Conservation (phyloP, 1,140 invertebrate species). For the Rhopalosiphum padi region DNA sequence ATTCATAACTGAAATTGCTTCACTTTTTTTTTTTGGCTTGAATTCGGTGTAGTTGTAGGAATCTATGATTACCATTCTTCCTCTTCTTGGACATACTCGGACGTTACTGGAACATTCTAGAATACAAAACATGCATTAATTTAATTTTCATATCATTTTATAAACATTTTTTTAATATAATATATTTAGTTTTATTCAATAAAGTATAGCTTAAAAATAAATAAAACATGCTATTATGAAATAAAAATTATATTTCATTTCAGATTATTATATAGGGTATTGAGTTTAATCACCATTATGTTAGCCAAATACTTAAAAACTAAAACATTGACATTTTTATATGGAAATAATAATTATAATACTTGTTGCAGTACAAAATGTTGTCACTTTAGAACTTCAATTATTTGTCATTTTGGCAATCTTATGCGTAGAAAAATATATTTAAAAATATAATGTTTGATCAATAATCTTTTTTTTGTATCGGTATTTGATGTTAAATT, state of each 20-base stretch:
- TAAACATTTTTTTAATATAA: no score
- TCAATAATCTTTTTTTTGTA: no score
- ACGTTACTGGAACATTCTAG: neutral
- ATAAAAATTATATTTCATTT: neutral
- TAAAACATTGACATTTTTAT: neutral
- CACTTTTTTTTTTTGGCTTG: neutral
- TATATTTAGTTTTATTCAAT: no score
- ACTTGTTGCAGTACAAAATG: neutral
- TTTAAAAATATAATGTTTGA: no score
- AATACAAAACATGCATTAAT: neutral
- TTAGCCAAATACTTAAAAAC: neutral
- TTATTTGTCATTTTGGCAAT: no score
- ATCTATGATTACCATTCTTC: neutral
- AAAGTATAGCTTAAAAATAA: no score
- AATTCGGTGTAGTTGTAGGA: neutral
- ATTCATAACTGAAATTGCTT: neutral
- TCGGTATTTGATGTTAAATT: no score
- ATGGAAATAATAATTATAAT: neutral
- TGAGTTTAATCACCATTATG: neutral
- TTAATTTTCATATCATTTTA: neutral
- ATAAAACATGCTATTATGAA: no score
- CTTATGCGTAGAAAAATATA: no score
- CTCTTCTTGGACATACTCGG: neutral
- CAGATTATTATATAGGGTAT: no score
- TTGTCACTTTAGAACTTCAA: no score